A percentile compares a stretch with the other conserved stretches of the same genome.
phyloP scores from a whole-genome alignment of 1,140 invertebrate genomes.

The Caerostris extrusa region DNA sequence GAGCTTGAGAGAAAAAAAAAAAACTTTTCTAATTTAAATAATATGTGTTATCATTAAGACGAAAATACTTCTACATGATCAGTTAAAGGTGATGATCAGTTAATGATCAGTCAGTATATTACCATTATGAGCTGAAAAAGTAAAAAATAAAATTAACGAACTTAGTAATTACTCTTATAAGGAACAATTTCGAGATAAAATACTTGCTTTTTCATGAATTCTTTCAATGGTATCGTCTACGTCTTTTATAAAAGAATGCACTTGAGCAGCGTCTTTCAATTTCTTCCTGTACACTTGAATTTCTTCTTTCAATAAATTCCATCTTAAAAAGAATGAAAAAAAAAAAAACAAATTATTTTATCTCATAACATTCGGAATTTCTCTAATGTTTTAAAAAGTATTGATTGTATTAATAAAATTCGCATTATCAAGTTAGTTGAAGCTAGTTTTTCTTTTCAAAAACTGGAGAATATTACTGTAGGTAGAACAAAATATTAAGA shows the following conservation, averaged over 20 bases:
- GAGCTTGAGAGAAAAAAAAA: no score
- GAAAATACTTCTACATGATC: no score
- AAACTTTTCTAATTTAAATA: no score
- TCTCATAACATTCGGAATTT: background rate
- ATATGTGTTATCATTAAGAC: no score
- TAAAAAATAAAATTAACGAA: background rate
- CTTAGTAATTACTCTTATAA: background rate
- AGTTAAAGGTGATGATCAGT: no score
- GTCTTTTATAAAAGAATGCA: constrained; percentile 93
- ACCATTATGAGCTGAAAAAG: background rate
- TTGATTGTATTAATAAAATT: no score
- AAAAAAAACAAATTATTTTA: background rate
- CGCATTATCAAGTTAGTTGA: no score
- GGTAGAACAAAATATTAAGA: no score
- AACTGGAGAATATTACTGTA: no score
- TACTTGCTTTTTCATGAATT: constrained; percentile 88
- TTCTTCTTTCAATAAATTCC: constrained; percentile 92
- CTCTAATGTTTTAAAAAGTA: no score
- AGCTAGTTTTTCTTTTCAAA: no score
- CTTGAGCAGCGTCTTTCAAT: constrained; percentile 91
- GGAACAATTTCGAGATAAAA: background rate
- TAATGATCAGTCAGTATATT: no score
- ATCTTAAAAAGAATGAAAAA: constrained; percentile 82
- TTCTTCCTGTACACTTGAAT: constrained; percentile 91
- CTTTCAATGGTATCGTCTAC: constrained; percentile 91